Percentiles rank a stretch among this genome's conserved stretches.
Evolutionary conservation across 1,140 invertebrate genomes (phyloP).

Genomic region (Pseudomyrmex flavicornis): DNA sequence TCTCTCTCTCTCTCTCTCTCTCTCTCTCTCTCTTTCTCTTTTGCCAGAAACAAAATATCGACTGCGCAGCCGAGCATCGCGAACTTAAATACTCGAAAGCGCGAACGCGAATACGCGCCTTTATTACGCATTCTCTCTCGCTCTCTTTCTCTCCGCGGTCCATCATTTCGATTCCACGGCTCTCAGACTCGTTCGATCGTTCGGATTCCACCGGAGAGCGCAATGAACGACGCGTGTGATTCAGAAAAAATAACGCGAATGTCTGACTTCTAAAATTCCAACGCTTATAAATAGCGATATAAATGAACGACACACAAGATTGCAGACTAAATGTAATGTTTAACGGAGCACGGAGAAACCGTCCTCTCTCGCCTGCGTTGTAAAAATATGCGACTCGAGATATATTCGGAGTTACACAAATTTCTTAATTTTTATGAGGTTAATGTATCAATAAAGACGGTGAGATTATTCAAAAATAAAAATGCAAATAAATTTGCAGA

Average conservation of each 20-base stretch:
- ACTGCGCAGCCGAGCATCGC: conserved; percentile 13
- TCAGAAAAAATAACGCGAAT: not conserved
- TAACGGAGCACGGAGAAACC: not conserved
- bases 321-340: not conserved
- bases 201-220: not conserved
- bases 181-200: too few species aligned
- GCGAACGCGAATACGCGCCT: conserved; percentile 28
- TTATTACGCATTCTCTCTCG: conserved; percentile 18
- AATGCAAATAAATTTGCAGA: too few species aligned
- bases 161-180: not conserved
- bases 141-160: not conserved
- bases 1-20: too few species aligned
- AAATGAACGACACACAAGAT: not conserved
- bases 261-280: not conserved
- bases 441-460: too few species aligned
- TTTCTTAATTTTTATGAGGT: too few species aligned
- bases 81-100: conserved; percentile 51
- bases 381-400: conserved; percentile 20
- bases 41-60: conserved; percentile 67
- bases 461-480: too few species aligned
- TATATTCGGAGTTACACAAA: not conserved
- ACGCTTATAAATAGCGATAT: conserved; percentile 26
- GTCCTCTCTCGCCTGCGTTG: not conserved
- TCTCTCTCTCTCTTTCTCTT: too few species aligned
- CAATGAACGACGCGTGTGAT: not conserved